Evolutionary conservation across 1,140 invertebrate species (phyloP).

Genomic region (Brachionus rubens): DNA sequence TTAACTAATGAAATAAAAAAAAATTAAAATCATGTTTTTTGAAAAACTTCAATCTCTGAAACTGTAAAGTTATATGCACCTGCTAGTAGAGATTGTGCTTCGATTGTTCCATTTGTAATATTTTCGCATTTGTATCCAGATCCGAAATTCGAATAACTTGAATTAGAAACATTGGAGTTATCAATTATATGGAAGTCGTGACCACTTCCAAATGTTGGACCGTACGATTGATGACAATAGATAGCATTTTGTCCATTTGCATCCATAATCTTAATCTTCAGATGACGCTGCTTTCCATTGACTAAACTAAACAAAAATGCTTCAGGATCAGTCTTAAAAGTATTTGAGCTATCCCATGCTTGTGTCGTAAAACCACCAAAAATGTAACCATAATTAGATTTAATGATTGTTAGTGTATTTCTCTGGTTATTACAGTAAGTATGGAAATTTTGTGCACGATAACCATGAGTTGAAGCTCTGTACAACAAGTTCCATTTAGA

Average conservation of each 20-base stretch:
- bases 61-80: too few species aligned
- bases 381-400: background rate
- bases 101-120: too few species aligned
- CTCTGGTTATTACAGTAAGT: background rate
- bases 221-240: background rate
- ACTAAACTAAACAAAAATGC: background rate
- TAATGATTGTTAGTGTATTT: background rate
- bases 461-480: background rate
- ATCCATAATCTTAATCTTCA: background rate
- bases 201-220: background rate
- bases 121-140: too few species aligned
- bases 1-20: too few species aligned
- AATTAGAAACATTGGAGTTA: background rate
- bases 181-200: background rate
- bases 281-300: too few species aligned
- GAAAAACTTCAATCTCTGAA: too few species aligned
- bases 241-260: background rate
- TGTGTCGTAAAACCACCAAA: constrained; percentile 11
- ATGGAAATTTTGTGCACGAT: background rate
- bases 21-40: too few species aligned
- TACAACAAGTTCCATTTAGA: background rate
- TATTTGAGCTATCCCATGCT: background rate
- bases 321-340: background rate
- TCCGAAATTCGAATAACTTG: too few species aligned
- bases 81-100: too few species aligned